Conservation (phyloP, 2,888 invertebrate genomes). For the Netelia inedita region DNA sequence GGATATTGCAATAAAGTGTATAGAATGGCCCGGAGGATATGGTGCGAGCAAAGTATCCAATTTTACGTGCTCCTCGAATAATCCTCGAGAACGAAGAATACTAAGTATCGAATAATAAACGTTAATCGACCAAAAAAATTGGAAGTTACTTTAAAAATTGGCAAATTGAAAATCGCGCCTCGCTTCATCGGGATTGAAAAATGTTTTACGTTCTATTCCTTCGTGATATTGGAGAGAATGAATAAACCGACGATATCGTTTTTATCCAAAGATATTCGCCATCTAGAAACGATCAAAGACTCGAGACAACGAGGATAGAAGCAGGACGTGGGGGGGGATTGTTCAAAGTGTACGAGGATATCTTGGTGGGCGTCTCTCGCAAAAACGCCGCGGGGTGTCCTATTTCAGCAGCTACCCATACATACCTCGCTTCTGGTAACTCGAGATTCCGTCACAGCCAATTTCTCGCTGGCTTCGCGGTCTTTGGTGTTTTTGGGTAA, state of each 20-base stretch:
- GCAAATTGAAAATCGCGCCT: too few relatives aligned
- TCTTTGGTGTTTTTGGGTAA: slow-evolving; percentile 43
- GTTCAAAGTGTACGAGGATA: slow-evolving; percentile 47
- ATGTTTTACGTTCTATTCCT: background rate
- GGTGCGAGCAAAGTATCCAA: slow-evolving; percentile 16
- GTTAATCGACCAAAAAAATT: background rate
- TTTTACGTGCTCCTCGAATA: slow-evolving; percentile 28
- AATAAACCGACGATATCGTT: slow-evolving; percentile 7
- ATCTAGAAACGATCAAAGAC: slow-evolving; percentile 3
- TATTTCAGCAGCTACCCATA: slow-evolving; percentile 42
- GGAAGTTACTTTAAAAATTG: too few relatives aligned
- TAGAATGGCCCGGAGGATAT: background rate
- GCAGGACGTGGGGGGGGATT: background rate
- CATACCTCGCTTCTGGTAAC: slow-evolving; percentile 75
- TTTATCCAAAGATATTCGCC: slow-evolving; percentile 5
- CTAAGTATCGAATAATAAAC: background rate
- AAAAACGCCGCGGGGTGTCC: slow-evolving; percentile 64
- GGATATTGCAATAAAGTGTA: slow-evolving; percentile 34
- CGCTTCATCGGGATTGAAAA: background rate
- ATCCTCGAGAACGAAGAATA: slow-evolving; percentile 10
- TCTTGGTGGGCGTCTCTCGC: slow-evolving; percentile 53
- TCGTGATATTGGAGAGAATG: background rate
- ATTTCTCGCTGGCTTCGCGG: slow-evolving; percentile 73
- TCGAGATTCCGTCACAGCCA: slow-evolving; percentile 82
- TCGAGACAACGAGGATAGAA: background rate